phyloP scores from a whole-genome alignment of 2,113 vertebrate genomes.

The Upupa epops region DNA sequence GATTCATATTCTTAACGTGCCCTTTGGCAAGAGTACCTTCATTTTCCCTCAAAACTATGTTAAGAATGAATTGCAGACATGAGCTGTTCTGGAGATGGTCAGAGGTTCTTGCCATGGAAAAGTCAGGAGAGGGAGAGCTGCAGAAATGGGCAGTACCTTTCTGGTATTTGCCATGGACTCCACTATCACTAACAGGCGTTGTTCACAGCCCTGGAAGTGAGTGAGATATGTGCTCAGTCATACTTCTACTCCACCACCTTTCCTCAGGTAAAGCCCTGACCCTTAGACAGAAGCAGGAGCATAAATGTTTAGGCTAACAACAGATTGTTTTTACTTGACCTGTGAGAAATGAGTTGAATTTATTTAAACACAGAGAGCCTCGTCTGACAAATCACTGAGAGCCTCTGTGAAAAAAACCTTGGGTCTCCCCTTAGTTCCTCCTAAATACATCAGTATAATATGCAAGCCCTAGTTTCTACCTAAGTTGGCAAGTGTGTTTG shows the following conservation, averaged over 20 bases:
- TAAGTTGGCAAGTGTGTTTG: neutral
- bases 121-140: neutral
- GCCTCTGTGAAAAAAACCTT: fast-evolving
- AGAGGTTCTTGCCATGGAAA: neutral
- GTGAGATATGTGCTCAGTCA: neutral
- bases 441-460: neutral
- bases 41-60: neutral
- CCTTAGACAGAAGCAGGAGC: neutral
- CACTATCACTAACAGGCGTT: neutral
- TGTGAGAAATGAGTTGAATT: neutral
- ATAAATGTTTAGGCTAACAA: neutral
- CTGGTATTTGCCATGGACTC: neutral
- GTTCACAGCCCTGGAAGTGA: neutral
- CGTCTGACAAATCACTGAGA: neutral
- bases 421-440: neutral
- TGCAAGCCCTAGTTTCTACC: neutral
- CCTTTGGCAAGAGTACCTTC: neutral
- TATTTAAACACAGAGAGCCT: neutral
- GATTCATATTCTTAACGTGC: neutral
- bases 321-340: too few relatives aligned
- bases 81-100: neutral
- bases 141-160: neutral
- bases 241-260: neutral
- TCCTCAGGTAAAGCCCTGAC: neutral
- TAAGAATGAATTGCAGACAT: neutral